Evolutionary conservation across 1,140 invertebrate genomes (phyloP), one percentile per base, ranked within the genome.

Genomic region (Sminthurides bifidus): DNA sequence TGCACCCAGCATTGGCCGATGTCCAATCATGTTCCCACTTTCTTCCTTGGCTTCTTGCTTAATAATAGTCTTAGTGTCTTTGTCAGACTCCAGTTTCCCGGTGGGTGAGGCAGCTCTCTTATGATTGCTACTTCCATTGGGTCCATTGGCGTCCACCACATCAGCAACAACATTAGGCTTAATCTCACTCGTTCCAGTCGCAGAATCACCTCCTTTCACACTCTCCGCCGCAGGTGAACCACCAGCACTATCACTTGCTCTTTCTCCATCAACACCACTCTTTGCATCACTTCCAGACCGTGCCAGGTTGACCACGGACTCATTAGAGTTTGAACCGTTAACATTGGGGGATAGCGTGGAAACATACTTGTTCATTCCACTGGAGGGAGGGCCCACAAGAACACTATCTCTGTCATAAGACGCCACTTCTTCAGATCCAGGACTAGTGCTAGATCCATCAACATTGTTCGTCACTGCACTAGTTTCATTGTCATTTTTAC

Each of bases 391-490:
- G 10, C 33, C 33, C 33, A 35, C 10, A 35, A 10, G 10, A 35
- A 35, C 33, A 35, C 10, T 12, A n/a, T 35, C n/a, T 10, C n/a
- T 35, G 10, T n/a, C 10, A 35, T 35, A 35, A 35, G 33, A n/a
- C n/a, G n/a, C 10, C n/a, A 10, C 33, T 35, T 35, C 33, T n/a
- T 12, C 33, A 12, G 10, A 10, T 35, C n/a, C n/a, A n/a, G 33
- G 30, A 50, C 48, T 50, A 35, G 48, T 50, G 37, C 48, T 50
- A 33, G 48, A 35, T 50, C 48, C 48, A 50, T 50, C 37, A 50
- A 33, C 48, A 50, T n/a, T n/a, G n/a, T 5, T 41, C 21, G 19
- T 41, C 6, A 17, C 40, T 8, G 17, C 10, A 41, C 21, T 41
- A 17, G 40, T 8, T 15, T 8, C n/a, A n/a, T n/a, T 17, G 15